A percentile compares a stretch with the other conserved stretches of the same genome.
These are phyloP conservation scores for Seira musarum DNA, from an alignment of 2,888 invertebrate genomes.

Conservation along the genomic window DNA sequence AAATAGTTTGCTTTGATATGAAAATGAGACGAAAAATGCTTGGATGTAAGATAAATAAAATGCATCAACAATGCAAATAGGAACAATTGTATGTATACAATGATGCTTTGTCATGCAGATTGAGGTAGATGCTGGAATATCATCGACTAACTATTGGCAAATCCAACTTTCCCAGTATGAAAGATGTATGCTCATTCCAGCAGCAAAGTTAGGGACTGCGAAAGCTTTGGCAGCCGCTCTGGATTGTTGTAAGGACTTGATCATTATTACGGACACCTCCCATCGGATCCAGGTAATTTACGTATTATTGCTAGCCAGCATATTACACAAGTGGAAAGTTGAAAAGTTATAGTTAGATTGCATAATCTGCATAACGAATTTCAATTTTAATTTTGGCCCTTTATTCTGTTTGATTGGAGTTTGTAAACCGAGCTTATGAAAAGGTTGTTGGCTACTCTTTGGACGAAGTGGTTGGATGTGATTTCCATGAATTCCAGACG, in stretches of 20 bases:
- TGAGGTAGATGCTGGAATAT: conserved; percentile 69
- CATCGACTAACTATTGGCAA: conserved; percentile 75
- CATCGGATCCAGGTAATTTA: conserved; percentile 82
- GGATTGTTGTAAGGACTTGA: conserved; percentile 88
- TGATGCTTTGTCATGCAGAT: conserved; percentile 42
- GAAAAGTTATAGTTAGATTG: neutral
- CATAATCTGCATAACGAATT: neutral
- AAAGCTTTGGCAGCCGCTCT: conserved; percentile 89
- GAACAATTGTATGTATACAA: neutral
- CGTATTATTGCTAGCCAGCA: neutral
- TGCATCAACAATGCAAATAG: too few species aligned
- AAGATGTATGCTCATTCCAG: conserved; percentile 82
- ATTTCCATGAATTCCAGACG: conserved; percentile 76
- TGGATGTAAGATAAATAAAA: too few species aligned
- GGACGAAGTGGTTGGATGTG: conserved; percentile 78
- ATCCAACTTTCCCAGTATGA: conserved; percentile 86
- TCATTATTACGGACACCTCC: conserved; percentile 89
- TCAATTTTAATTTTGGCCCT: neutral
- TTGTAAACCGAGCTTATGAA: conserved; percentile 90
- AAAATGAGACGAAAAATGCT: too few species aligned
- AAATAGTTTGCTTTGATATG: too few species aligned
- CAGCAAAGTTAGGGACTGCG: conserved; percentile 84
- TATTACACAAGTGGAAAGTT: conserved; percentile 30
- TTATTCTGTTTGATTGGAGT: conserved; percentile 74
- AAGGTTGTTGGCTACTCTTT: conserved; percentile 83